phyloP scores from a whole-genome alignment of 2,113 vertebrate genomes.

The Carlito syrichta region DNA sequence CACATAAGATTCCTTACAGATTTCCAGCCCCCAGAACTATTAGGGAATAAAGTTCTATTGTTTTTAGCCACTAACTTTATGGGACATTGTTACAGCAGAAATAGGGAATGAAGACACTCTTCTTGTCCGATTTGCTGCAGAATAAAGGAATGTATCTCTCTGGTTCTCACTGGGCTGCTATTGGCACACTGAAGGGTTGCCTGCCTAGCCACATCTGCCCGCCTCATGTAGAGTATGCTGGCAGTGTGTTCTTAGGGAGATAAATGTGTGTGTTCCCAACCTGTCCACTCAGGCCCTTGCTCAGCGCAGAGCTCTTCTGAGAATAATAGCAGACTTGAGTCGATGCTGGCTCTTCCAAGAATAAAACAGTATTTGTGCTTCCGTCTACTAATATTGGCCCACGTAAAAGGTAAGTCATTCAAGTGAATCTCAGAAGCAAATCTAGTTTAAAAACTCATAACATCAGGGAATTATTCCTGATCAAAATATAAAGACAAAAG shows the following conservation, averaged over 20 bases:
- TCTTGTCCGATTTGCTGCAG: neutral
- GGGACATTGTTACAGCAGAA: neutral
- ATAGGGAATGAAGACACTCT: neutral
- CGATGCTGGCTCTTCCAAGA: conserved; percentile 51
- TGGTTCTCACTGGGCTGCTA: neutral
- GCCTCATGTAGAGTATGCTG: fast-evolving
- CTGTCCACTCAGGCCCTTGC: conserved; percentile 40
- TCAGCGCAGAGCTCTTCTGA: conserved; percentile 67
- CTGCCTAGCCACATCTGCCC: neutral
- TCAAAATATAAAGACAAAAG: neutral
- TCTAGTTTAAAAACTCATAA: conserved; percentile 26
- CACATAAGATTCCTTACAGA: neutral
- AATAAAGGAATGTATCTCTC: neutral
- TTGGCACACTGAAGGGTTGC: neutral
- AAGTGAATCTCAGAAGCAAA: neutral
- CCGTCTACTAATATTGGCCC: neutral
- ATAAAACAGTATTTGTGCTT: conserved; percentile 21
- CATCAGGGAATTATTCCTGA: conserved; percentile 38
- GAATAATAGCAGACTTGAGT: conserved; percentile 26
- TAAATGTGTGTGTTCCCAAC: neutral
- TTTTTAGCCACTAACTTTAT: neutral
- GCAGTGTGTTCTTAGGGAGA: neutral
- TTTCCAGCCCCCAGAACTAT: neutral
- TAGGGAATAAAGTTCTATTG: neutral
- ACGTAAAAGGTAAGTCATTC: neutral